Conservation (phyloP, 2,113 vertebrate species). For the Melanotaenia duboulayi region DNA sequence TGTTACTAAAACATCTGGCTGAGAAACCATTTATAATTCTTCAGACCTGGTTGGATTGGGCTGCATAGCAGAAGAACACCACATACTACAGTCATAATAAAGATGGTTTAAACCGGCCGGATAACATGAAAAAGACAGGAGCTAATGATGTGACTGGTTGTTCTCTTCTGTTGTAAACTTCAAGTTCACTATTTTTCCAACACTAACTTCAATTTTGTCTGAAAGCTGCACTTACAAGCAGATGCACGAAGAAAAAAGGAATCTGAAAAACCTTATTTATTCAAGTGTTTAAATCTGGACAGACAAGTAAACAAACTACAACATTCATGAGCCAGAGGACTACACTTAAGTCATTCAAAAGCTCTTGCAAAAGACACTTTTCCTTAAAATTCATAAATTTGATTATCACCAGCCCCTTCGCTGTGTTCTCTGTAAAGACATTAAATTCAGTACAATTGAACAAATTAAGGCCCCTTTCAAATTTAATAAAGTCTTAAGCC, state of each 20-base stretch:
- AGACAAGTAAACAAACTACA: background rate
- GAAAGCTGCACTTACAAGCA: background rate
- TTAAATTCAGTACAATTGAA: background rate
- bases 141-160: background rate
- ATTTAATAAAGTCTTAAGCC: constrained; percentile 19
- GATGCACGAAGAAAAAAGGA: background rate
- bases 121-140: background rate
- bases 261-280: background rate
- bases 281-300: background rate
- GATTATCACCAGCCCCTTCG: background rate
- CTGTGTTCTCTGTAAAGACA: background rate
- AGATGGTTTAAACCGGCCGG: background rate
- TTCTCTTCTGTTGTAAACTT: background rate
- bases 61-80: background rate
- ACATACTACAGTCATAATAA: background rate
- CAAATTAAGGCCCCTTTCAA: constrained; percentile 15
- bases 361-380: background rate
- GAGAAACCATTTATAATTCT: constrained; percentile 3
- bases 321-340: background rate
- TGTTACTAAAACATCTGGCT: background rate
- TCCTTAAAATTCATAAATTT: constrained; percentile 6
- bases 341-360: background rate
- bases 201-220: background rate
- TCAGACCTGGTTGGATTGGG: background rate
- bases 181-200: background rate